A percentile compares a stretch with the other conserved stretches of the same genome.
phyloP scores from a whole-genome alignment of 37 sponge, comb jelly and placozoan genomes.

The Mnemiopsis leidyi region DNA sequence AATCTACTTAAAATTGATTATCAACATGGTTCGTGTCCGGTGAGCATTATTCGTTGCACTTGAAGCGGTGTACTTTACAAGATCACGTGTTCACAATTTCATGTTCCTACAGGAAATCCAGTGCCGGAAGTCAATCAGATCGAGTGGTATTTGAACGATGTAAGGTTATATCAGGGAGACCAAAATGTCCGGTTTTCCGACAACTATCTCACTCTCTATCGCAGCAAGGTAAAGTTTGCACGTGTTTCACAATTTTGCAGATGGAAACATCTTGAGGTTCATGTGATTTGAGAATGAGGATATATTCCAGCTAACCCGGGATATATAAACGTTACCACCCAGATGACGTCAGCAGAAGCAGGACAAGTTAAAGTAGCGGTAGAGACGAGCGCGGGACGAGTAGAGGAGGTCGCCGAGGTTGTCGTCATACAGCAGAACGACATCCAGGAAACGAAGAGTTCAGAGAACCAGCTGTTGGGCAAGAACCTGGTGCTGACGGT shows the following conservation, averaged over 20 bases:
- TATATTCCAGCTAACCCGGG: too few relatives aligned
- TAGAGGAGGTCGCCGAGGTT: constrained; percentile 33
- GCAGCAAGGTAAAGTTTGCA: too few relatives aligned
- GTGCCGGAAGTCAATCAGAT: background rate
- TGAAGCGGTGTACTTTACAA: too few relatives aligned
- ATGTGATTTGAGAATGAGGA: too few relatives aligned
- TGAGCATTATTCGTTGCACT: too few relatives aligned
- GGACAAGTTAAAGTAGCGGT: constrained; percentile 16
- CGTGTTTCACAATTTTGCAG: too few relatives aligned
- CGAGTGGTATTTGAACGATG: constrained; percentile 38
- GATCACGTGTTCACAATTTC: too few relatives aligned
- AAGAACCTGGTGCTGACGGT: constrained; percentile 1
- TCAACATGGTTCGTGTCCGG: too few relatives aligned
- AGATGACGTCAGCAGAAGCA: constrained; percentile 31
- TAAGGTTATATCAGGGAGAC: background rate
- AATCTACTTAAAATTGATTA: too few relatives aligned
- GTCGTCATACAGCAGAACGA: constrained; percentile 14
- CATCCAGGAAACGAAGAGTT: background rate
- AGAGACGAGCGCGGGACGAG: constrained; percentile 26
- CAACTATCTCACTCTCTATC: constrained; percentile 32
- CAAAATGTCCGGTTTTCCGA: constrained; percentile 29
- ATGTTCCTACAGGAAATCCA: constrained; percentile 59
- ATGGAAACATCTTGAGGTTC: too few relatives aligned
- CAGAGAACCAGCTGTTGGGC: constrained; percentile 48
- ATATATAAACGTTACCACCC: background rate